phyloP scores from a whole-genome alignment of 2,888 invertebrate genomes.

The Ernsta delagoae region DNA sequence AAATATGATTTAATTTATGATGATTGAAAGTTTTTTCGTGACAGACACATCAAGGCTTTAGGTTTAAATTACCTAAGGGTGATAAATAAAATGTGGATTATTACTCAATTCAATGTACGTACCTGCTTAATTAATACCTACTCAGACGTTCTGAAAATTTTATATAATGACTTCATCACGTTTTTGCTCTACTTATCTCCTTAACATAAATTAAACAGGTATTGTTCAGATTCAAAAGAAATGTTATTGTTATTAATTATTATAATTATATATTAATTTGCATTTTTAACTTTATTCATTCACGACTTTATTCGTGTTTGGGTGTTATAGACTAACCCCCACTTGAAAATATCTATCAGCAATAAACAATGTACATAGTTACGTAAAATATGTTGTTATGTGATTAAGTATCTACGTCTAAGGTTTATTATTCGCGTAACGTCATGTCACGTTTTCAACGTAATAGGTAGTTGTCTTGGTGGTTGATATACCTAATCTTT shows the following conservation, averaged over 20 bases:
- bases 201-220: neutral
- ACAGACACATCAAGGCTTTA: neutral
- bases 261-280: neutral
- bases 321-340: neutral
- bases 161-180: neutral
- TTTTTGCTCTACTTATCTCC: neutral
- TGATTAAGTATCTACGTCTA: no score
- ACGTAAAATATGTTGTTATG: no score
- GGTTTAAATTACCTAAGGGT: neutral
- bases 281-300: neutral
- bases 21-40: constrained; percentile 6
- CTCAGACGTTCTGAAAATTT: neutral
- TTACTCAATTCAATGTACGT: neutral
- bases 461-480: neutral
- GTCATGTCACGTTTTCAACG: neutral
- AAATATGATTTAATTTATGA: neutral
- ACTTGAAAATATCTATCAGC: neutral
- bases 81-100: neutral
- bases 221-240: neutral
- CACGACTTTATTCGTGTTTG: neutral
- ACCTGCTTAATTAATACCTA: neutral
- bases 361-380: neutral
- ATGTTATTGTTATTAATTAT: neutral
- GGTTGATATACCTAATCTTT: no score
- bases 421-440: neutral